Evolutionary conservation across 2,113 vertebrate species (phyloP).

Genomic region (Muntiacus muntjak): DNA sequence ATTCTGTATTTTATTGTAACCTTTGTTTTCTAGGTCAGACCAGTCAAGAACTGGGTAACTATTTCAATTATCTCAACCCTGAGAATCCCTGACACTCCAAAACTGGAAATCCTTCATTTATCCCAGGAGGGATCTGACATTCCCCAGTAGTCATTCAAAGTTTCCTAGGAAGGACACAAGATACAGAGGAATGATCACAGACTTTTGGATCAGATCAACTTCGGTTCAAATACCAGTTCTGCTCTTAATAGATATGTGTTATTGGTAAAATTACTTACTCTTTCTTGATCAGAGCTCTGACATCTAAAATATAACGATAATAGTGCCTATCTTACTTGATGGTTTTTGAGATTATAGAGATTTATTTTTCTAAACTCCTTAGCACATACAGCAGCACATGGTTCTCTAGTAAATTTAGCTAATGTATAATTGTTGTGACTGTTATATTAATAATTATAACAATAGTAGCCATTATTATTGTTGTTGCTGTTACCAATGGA

Average conservation of each 20-base stretch:
- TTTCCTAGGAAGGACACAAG: background rate
- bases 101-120: background rate
- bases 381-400: background rate
- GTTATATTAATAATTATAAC: background rate
- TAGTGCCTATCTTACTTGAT: background rate
- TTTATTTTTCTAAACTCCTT: background rate
- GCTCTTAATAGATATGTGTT: background rate
- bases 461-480: background rate
- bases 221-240: conserved; percentile 23
- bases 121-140: background rate
- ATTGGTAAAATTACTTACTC: conserved; percentile 8
- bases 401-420: background rate
- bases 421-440: conserved; percentile 38
- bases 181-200: background rate
- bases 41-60: background rate
- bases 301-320: conserved; percentile 2
- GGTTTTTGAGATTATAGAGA: background rate
- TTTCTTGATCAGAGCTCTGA: background rate
- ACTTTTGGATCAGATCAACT: background rate
- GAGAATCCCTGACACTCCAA: background rate
- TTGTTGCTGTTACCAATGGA: background rate
- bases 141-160: background rate
- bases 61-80: background rate
- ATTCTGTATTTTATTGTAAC: background rate
- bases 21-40: background rate